A percentile compares a stretch with the other conserved stretches of the same genome.
These are phyloP conservation scores for Anguilla megastoma DNA, from an alignment of 2,797 vertebrate genomes.

Conservation along the genomic window DNA sequence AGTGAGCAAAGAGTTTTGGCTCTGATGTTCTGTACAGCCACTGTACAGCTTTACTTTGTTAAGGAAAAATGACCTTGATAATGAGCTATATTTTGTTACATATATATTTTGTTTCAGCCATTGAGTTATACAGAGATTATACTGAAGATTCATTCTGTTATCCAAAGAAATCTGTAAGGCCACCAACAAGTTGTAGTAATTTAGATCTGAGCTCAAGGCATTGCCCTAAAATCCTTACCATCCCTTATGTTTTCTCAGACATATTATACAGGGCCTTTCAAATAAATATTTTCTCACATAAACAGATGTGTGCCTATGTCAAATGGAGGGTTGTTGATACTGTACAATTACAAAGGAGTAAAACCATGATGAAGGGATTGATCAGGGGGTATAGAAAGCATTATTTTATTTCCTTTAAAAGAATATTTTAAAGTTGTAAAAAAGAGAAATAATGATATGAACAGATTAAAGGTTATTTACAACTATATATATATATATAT, in stretches of 20 bases:
- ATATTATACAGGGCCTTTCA: constrained; percentile 48
- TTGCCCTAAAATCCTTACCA: constrained; percentile 24
- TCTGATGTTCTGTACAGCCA: constrained; percentile 45
- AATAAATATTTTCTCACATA: constrained; percentile 42
- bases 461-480: constrained; percentile 34
- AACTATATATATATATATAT: constrained; percentile 70
- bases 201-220: constrained; percentile 12
- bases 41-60: constrained; percentile 38
- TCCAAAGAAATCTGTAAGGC: background rate
- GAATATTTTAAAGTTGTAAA: constrained; percentile 70
- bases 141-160: constrained; percentile 9
- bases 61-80: background rate
- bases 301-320: constrained; percentile 39
- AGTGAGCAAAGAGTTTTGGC: constrained; percentile 21
- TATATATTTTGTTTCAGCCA: constrained; percentile 44
- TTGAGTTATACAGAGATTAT: background rate
- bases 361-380: constrained; percentile 51
- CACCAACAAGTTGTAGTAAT: constrained; percentile 27
- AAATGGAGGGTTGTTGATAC: constrained; percentile 49
- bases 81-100: constrained; percentile 41
- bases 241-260: constrained; percentile 25
- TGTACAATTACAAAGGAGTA: constrained; percentile 43
- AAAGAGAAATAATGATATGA: constrained; percentile 27
- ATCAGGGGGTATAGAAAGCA: constrained; percentile 72
- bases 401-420: constrained; percentile 67